phyloP scores from a whole-genome alignment of 2,797 vertebrate genomes.

The Amphiprion clarkii region DNA sequence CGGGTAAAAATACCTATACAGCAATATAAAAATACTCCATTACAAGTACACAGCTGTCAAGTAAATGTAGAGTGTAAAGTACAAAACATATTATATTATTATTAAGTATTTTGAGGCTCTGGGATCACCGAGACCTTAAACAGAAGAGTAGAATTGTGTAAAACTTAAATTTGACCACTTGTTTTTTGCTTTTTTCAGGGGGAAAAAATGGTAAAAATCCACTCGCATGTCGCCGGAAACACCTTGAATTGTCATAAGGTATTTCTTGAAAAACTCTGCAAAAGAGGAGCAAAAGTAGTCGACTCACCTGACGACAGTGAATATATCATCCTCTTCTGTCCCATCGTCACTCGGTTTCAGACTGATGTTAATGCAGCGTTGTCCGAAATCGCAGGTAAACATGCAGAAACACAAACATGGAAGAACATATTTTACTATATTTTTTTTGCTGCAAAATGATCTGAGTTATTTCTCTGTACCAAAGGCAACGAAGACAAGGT shows the following conservation, averaged over 20 bases:
- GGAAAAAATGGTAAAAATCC: slow-evolving; percentile 24
- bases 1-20: too few relatives aligned
- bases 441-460: background rate
- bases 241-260: background rate
- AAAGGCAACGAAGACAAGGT: accelerated
- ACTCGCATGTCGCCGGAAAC: background rate
- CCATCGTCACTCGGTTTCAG: slow-evolving; percentile 55
- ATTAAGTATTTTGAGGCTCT: too few relatives aligned
- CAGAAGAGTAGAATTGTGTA: background rate
- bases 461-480: slow-evolving; percentile 16
- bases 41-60: too few relatives aligned
- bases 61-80: too few relatives aligned
- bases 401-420: background rate
- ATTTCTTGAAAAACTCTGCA: slow-evolving; percentile 23
- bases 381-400: slow-evolving; percentile 37
- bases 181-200: slow-evolving; percentile 14
- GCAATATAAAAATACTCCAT: too few relatives aligned
- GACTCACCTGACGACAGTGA: accelerated
- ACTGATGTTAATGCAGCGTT: slow-evolving; percentile 49
- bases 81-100: too few relatives aligned
- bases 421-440: background rate
- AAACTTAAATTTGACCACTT: background rate
- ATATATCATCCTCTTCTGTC: slow-evolving; percentile 54
- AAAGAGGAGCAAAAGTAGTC: background rate
- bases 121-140: too few relatives aligned